Percentiles rank a stretch among this genome's conserved stretches.
Conservation (phyloP, 2,113 vertebrate species). For the Sarotherodon lohbergeri region DNA sequence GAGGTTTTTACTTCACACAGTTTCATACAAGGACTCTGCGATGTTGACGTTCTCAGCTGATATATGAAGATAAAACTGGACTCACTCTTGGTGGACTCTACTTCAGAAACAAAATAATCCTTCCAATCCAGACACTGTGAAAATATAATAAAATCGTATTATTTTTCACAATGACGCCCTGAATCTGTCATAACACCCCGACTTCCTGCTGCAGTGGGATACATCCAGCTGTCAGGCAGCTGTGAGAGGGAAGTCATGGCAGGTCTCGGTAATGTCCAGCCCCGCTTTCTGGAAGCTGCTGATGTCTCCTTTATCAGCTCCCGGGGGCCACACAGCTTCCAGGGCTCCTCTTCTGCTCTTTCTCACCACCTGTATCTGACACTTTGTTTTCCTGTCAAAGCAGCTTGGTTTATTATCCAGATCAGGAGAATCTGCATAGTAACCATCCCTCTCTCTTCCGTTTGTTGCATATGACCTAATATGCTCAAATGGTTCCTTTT, state of each 20-base stretch:
- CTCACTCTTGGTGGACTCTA: background rate
- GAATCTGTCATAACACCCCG: constrained; percentile 21
- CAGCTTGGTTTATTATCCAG: constrained; percentile 71
- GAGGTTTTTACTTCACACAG: background rate
- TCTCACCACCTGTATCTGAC: constrained; percentile 48
- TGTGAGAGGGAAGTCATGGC: constrained; percentile 8
- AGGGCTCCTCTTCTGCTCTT: constrained; percentile 59
- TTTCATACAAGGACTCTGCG: background rate
- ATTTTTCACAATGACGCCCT: constrained; percentile 58
- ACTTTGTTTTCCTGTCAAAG: constrained; percentile 18
- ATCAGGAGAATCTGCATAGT: constrained; percentile 69
- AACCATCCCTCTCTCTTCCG: constrained; percentile 69
- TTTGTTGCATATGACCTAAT: constrained; percentile 55
- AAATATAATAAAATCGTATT: constrained; percentile 62
- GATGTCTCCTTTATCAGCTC: constrained; percentile 33
- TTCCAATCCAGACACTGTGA: constrained; percentile 45
- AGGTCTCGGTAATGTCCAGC: background rate
- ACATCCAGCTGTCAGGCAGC: background rate
- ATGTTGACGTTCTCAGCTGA: background rate
- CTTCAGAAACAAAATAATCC: background rate
- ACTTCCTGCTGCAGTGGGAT: background rate
- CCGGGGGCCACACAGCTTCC: constrained; percentile 61
- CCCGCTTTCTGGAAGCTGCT: constrained; percentile 58
- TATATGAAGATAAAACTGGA: background rate
- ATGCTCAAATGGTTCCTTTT: constrained; percentile 60